phyloP scores from a whole-genome alignment of 2,113 vertebrate genomes.

The Carassius gibelio region DNA sequence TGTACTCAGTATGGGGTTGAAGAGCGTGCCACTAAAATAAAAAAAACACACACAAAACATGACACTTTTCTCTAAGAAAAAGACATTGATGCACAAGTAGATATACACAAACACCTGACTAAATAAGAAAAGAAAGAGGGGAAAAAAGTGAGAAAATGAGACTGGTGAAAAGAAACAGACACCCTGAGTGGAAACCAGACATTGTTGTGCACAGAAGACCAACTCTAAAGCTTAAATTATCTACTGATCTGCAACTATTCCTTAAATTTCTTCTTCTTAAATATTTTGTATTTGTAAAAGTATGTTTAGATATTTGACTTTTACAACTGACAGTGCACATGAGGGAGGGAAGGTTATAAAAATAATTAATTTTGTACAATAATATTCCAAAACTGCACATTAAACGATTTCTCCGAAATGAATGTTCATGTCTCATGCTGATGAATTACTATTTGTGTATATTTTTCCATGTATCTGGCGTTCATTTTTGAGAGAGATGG shows the following conservation, averaged over 20 bases:
- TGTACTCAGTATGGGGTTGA: conserved; percentile 1
- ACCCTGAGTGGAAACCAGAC: neutral
- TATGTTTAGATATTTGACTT: neutral
- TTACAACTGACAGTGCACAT: neutral
- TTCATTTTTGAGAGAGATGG: neutral
- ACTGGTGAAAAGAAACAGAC: neutral
- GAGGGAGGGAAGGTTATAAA: neutral
- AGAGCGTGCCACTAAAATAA: neutral
- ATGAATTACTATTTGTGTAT: neutral
- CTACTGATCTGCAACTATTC: neutral
- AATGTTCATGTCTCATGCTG: neutral
- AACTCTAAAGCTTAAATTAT: neutral
- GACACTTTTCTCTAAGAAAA: neutral
- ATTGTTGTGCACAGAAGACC: neutral
- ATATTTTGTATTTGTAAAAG: neutral
- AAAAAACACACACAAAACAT: conserved; percentile 9
- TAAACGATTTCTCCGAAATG: neutral
- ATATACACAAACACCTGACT: neutral
- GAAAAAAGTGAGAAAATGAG: neutral
- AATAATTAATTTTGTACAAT: neutral
- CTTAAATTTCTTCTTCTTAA: neutral
- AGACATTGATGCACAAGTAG: neutral
- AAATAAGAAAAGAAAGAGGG: neutral
- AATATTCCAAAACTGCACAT: neutral
- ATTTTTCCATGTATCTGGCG: neutral